Base-by-base conservation (phyloP, 1,140 invertebrate species). In the Triops longicaudatus region DNA sequence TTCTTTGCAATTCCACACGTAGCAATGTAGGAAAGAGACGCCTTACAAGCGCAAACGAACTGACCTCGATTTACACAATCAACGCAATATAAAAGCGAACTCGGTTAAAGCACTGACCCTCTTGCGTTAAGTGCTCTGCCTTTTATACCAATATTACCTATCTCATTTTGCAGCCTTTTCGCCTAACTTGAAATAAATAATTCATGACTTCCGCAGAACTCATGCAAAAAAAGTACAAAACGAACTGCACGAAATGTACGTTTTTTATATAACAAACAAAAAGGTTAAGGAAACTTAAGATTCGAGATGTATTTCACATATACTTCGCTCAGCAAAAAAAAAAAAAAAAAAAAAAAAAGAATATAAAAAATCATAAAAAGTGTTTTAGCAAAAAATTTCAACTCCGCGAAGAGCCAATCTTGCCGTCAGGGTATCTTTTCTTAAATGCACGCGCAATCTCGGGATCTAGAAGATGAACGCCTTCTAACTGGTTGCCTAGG, bases 401-500 rank as follows among this genome's bases (percentile, higher is more conserved):
- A 17, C 14, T 63, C 50, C 50, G 50, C 10, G 50, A 63, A 5
- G 50, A 63, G 7, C 17, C 14, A 63, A 63, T 22, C 17, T 95
- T 94, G 9, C 96, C 96, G 84, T 98, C 94, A 1, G 96, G 96
- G 86, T 98, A 98, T 50, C 92, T 87, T 83, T 95, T 93, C 81
- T 92, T 91, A 83, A 97, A 98, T 72, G 91, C 90, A 79, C 91
- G 90, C 73, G 96, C 94, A 7, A 99, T 86, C 80, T 96, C 93
- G 5, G 94, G 94, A 85, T 99, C 97, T 14, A 98, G 90, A 1
- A 99, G 85, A 78, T 94, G 88, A 5, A 98, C 95, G n/a, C 95
- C 96, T 82, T 97, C 94, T 26, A 98, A 89, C 86, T 98, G 96
- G 86, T 98, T 98, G 0, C 96, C 96, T 1, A 98, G 84, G 2